Evolutionary conservation across 2,888 invertebrate species (phyloP).

Genomic region (Hemistola chrysoprasaria): DNA sequence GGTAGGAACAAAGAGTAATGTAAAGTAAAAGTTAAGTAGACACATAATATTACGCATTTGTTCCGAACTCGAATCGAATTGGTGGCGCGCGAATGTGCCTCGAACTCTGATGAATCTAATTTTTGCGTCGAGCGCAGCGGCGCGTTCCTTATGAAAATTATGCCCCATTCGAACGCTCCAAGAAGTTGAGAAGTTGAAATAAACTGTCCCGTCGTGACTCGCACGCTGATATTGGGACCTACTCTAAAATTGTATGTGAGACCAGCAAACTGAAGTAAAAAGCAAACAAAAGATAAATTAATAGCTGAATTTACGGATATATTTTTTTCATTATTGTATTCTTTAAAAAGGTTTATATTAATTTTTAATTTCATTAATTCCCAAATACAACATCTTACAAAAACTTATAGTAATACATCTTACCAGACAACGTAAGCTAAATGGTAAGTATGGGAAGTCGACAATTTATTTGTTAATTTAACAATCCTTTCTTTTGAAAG

Average conservation of each 20-base stretch:
- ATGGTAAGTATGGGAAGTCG: too few species aligned
- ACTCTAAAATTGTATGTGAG: background rate
- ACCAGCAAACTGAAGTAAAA: too few species aligned
- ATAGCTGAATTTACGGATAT: too few species aligned
- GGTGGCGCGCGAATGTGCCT: conserved; percentile 58
- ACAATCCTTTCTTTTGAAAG: too few species aligned
- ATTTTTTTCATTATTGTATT: too few species aligned
- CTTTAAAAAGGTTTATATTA: too few species aligned
- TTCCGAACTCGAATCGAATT: conserved; percentile 67
- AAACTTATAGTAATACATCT: too few species aligned
- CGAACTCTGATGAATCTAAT: conserved; percentile 74
- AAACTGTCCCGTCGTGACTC: conserved; percentile 77
- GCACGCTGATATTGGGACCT: conserved; percentile 53
- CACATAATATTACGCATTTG: conserved; percentile 63
- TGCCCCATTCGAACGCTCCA: conserved; percentile 72
- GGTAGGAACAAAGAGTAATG: conserved; percentile 53
- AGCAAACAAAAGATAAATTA: too few species aligned
- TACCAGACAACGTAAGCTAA: too few species aligned
- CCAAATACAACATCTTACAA: too few species aligned
- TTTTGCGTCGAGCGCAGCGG: conserved; percentile 64
- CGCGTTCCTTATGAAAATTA: conserved; percentile 78
- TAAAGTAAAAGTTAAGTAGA: conserved; percentile 55
- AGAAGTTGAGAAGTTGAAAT: conserved; percentile 77
- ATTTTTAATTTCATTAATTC: too few species aligned
- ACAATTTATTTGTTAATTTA: too few species aligned